phyloP scores from a whole-genome alignment of 2,797 vertebrate species.

The Chlorospingus semifuscus region DNA sequence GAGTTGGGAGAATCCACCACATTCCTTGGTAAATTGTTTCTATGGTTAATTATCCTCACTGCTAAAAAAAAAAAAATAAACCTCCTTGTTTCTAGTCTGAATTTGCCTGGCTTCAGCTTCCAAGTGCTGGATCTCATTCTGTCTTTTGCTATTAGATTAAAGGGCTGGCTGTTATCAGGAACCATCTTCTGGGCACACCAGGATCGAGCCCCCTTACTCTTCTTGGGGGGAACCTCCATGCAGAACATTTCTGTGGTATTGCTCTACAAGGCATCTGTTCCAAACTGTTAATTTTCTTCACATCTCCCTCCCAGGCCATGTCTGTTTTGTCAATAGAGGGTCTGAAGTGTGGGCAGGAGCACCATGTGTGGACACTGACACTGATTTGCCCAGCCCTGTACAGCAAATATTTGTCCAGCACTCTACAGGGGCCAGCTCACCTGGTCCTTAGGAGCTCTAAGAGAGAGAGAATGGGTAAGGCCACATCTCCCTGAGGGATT shows the following conservation, averaged over 20 bases:
- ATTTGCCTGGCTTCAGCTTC: conserved; percentile 38
- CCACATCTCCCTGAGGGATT: neutral
- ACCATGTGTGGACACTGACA: neutral
- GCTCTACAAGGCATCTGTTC: neutral
- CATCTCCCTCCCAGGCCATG: neutral
- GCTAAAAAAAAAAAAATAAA: conserved; percentile 7
- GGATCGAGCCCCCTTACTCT: neutral
- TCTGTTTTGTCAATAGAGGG: neutral
- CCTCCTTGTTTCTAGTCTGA: conserved; percentile 41
- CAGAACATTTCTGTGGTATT: neutral
- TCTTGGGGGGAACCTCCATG: neutral
- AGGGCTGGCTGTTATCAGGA: conserved; percentile 17
- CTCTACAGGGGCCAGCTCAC: neutral
- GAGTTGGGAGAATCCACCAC: conserved; percentile 18
- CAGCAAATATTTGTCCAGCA: neutral
- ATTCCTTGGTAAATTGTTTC: conserved; percentile 53
- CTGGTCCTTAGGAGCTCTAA: neutral
- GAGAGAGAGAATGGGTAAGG: rapidly evolving
- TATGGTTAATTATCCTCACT: conserved; percentile 35
- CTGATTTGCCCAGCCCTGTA: neutral
- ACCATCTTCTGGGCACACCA: neutral
- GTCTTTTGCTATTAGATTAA: neutral
- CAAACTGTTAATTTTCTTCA: neutral
- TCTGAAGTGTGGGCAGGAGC: neutral
- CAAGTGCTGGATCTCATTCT: conserved; percentile 15